phyloP scores from a whole-genome alignment of 2,888 invertebrate species.

The Parthenolecanium corni region DNA sequence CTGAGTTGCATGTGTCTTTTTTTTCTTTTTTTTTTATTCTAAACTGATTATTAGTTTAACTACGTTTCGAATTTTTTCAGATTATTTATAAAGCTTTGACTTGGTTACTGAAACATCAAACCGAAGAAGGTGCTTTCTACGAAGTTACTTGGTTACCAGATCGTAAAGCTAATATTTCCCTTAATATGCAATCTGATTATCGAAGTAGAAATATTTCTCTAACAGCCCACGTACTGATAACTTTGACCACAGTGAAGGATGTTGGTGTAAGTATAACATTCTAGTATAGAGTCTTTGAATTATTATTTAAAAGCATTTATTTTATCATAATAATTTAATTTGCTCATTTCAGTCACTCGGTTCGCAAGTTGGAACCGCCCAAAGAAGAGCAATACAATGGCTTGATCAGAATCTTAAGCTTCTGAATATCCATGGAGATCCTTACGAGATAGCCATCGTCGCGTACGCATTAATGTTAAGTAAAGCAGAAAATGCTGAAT shows the following conservation, averaged over 20 bases:
- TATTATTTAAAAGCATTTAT: slow-evolving; percentile 26
- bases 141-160: slow-evolving; percentile 79
- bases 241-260: slow-evolving; percentile 72
- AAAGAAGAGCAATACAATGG: slow-evolving; percentile 63
- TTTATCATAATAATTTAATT: too few relatives aligned
- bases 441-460: slow-evolving; percentile 77
- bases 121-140: slow-evolving; percentile 73
- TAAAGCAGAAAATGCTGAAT: slow-evolving; percentile 74
- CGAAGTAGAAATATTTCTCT: slow-evolving; percentile 70
- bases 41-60: not conserved
- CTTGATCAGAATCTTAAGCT: slow-evolving; percentile 70
- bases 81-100: slow-evolving; percentile 70
- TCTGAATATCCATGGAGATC: slow-evolving; percentile 55
- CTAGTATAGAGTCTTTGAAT: slow-evolving; percentile 23
- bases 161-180: slow-evolving; percentile 70
- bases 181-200: slow-evolving; percentile 45
- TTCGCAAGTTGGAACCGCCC: slow-evolving; percentile 61
- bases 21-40: too few relatives aligned
- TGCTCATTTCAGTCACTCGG: slow-evolving; percentile 48
- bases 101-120: slow-evolving; percentile 79
- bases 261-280: slow-evolving; percentile 48
- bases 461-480: slow-evolving; percentile 75
- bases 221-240: slow-evolving; percentile 86
- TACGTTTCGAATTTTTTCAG: slow-evolving; percentile 35
- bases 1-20: too few relatives aligned